A percentile compares a stretch with the other conserved stretches of the same genome.
These are phyloP conservation scores for Corythornis madagascariensis DNA, from an alignment of 2,113 vertebrate genomes.

Conservation along the genomic window DNA sequence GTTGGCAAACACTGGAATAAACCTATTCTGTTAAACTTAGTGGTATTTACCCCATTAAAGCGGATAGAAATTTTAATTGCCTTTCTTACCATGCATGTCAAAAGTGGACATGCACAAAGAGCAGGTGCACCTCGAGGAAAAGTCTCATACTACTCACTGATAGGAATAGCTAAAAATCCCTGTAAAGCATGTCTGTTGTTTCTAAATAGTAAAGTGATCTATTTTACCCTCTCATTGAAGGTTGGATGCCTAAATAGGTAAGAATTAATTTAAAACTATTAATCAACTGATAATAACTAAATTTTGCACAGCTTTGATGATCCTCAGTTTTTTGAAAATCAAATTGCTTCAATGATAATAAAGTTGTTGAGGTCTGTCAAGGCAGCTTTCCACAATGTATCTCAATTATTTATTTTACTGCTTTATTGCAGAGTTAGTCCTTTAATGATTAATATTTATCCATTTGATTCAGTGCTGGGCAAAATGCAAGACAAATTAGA, in stretches of 20 bases:
- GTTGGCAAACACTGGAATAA: neutral
- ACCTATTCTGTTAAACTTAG: neutral
- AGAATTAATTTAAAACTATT: conserved; percentile 30
- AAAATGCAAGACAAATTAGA: neutral
- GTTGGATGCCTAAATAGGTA: neutral
- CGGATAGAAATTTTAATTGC: neutral
- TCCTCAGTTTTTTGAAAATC: conserved; percentile 29
- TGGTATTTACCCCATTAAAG: neutral
- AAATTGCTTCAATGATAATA: conserved; percentile 25
- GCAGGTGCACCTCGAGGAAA: neutral
- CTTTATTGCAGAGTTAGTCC: conserved; percentile 19
- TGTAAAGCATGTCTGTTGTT: neutral
- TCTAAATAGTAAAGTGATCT: neutral
- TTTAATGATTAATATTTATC: neutral
- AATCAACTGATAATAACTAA: conserved; percentile 26
- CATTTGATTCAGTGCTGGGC: neutral
- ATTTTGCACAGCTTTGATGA: conserved; percentile 10
- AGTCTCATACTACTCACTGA: neutral
- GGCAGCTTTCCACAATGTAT: conserved; percentile 11
- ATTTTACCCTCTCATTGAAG: neutral
- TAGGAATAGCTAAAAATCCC: neutral
- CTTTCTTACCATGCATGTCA: neutral
- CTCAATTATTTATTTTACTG: conserved; percentile 14
- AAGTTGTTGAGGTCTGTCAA: conserved; percentile 1
- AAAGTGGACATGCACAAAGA: neutral